phyloP scores from a whole-genome alignment of 2,888 invertebrate genomes.

The Tetheella fluctuosa region DNA sequence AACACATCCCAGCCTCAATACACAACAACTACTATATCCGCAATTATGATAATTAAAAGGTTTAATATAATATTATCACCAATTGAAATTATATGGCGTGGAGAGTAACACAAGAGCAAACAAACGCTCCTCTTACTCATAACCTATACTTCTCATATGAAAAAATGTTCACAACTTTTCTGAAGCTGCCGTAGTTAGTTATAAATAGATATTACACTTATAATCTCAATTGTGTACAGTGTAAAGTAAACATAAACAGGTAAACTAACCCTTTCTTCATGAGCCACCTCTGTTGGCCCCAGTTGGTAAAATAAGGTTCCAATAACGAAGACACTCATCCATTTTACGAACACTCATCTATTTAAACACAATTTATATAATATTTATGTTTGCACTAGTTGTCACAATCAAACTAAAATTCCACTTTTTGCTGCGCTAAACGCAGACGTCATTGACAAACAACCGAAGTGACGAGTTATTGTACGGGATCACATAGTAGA shows the following conservation, averaged over 20 bases:
- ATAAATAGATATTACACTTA: constrained; percentile 48
- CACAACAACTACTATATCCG: constrained; percentile 52
- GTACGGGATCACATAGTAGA: constrained; percentile 79
- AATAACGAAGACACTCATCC: constrained; percentile 77
- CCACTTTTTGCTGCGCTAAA: constrained; percentile 83
- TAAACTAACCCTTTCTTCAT: constrained; percentile 84
- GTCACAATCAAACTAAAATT: constrained; percentile 82
- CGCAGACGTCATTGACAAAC: constrained; percentile 85
- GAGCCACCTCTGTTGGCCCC: constrained; percentile 80
- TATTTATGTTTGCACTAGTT: constrained; percentile 80
- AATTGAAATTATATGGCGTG: constrained; percentile 27
- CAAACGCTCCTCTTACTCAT: constrained; percentile 45
- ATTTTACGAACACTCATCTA: constrained; percentile 79
- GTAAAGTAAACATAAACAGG: constrained; percentile 75
- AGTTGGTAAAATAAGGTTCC: constrained; percentile 76
- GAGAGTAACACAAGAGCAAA: constrained; percentile 55
- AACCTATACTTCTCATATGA: constrained; percentile 57
- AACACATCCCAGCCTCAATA: constrained; percentile 71
- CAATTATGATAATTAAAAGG: constrained; percentile 36
- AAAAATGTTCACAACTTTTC: constrained; percentile 46
- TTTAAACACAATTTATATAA: constrained; percentile 72
- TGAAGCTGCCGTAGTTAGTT: constrained; percentile 47
- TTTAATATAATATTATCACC: constrained; percentile 27
- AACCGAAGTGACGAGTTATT: constrained; percentile 82
- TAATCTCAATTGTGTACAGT: constrained; percentile 39